Percentiles rank a stretch among this genome's conserved stretches.
Evolutionary conservation across 2,888 invertebrate genomes (phyloP).

Genomic region (Pammene fasciana): DNA sequence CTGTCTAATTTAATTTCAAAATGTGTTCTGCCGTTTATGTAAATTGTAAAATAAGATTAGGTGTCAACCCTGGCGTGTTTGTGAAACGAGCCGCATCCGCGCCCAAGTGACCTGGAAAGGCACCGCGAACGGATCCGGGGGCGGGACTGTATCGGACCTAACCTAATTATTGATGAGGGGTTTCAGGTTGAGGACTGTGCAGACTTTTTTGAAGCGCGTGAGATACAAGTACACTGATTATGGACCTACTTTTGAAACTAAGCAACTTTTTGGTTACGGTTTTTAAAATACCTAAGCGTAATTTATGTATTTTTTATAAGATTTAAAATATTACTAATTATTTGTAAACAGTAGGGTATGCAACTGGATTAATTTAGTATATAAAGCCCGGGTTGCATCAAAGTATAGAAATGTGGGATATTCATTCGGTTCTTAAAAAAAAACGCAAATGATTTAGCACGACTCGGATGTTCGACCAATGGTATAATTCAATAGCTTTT

Average conservation of each 20-base stretch:
- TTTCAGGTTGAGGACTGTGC: slow-evolving; percentile 7
- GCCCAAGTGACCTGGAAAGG: slow-evolving; percentile 22
- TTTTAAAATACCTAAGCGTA: too few species aligned
- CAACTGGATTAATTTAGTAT: too few species aligned
- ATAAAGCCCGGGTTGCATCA: too few species aligned
- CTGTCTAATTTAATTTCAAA: background rate
- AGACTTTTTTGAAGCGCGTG: background rate
- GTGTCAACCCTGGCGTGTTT: slow-evolving; percentile 18
- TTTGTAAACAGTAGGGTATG: too few species aligned
- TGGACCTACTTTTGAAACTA: too few species aligned
- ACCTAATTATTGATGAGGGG: slow-evolving; percentile 8
- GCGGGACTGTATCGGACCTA: slow-evolving; percentile 8
- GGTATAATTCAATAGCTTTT: too few species aligned
- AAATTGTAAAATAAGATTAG: slow-evolving; percentile 10
- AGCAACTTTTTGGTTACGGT: background rate
- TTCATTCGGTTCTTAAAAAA: too few species aligned
- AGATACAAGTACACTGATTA: background rate
- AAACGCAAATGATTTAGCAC: too few species aligned
- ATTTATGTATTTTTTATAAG: too few species aligned
- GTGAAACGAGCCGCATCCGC: slow-evolving; percentile 19
- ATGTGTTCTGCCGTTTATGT: background rate
- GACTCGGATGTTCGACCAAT: too few species aligned
- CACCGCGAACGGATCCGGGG: slow-evolving; percentile 7
- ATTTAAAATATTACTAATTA: too few species aligned
- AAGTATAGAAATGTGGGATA: too few species aligned